phyloP scores from a whole-genome alignment of 2,113 vertebrate species.

The Sterna hirundo region DNA sequence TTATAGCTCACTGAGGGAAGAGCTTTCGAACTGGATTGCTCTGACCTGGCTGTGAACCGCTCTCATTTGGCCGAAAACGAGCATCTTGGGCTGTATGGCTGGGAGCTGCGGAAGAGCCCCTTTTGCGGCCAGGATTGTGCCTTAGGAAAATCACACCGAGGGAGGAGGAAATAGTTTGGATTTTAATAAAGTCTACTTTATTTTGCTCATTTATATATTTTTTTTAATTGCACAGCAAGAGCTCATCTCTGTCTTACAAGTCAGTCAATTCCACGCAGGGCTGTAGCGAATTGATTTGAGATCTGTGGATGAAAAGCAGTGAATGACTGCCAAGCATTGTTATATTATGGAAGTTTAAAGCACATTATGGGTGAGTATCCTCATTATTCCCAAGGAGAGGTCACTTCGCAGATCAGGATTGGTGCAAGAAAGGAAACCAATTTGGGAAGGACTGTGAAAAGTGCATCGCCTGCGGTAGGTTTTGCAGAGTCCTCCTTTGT shows the following conservation, averaged over 20 bases:
- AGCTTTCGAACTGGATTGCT: background rate
- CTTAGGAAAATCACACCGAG: background rate
- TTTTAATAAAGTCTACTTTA: slow-evolving; percentile 9
- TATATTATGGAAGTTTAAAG: background rate
- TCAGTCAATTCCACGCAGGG: slow-evolving; percentile 31
- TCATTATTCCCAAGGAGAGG: slow-evolving; percentile 9
- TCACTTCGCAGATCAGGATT: background rate
- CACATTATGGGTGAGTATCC: background rate
- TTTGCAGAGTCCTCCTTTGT: background rate
- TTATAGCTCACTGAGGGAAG: slow-evolving; percentile 35
- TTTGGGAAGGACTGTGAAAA: background rate
- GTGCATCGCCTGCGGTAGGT: background rate
- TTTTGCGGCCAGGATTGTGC: background rate
- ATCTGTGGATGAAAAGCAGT: slow-evolving; percentile 41
- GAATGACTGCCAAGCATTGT: slow-evolving; percentile 48
- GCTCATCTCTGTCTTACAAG: background rate
- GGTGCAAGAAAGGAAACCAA: background rate
- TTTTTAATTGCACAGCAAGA: slow-evolving; percentile 49
- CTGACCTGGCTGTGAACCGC: slow-evolving; percentile 56
- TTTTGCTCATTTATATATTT: background rate
- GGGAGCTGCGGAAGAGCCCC: background rate
- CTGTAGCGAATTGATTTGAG: slow-evolving; percentile 53
- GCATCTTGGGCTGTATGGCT: background rate
- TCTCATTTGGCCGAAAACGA: background rate
- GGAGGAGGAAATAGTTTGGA: background rate